A percentile compares a stretch with the other conserved stretches of the same genome.
Evolutionary conservation across 2,113 vertebrate genomes (phyloP).

Genomic region (Corapipo altera): DNA sequence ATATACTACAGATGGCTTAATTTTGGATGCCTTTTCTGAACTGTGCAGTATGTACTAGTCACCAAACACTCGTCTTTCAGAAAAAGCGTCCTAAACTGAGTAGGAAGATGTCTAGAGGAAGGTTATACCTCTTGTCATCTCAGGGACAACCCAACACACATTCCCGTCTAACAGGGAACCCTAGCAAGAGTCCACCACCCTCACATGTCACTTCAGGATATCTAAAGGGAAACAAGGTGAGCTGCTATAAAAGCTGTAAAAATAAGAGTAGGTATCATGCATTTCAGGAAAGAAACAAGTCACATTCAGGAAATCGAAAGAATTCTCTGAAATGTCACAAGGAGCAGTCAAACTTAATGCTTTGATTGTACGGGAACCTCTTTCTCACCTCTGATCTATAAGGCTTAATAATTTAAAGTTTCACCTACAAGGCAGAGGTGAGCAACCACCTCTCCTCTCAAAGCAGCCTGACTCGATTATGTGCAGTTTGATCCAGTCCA

Average conservation of each 20-base stretch:
- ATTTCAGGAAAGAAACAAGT: neutral
- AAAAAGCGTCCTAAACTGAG: neutral
- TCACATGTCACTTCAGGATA: fast-evolving
- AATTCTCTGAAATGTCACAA: neutral
- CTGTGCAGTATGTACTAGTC: neutral
- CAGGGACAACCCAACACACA: neutral
- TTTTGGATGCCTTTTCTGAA: neutral
- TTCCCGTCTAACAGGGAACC: neutral
- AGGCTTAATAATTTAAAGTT: neutral
- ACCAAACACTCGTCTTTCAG: neutral
- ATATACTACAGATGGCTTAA: neutral
- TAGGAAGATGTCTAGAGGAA: neutral
- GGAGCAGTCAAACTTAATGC: neutral
- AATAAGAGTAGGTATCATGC: neutral
- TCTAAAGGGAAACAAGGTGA: neutral
- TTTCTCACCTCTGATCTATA: neutral
- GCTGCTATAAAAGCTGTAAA: neutral
- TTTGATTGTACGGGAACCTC: neutral
- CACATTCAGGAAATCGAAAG: neutral
- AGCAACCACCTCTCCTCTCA: neutral
- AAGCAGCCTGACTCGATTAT: neutral
- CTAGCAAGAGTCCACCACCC: neutral
- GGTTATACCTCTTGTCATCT: neutral
- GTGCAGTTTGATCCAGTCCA: neutral
- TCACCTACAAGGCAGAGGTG: neutral